These are phyloP conservation scores for Pseudonaja textilis DNA, from an alignment of 2,113 vertebrate species.

Conservation along the genomic window DNA sequence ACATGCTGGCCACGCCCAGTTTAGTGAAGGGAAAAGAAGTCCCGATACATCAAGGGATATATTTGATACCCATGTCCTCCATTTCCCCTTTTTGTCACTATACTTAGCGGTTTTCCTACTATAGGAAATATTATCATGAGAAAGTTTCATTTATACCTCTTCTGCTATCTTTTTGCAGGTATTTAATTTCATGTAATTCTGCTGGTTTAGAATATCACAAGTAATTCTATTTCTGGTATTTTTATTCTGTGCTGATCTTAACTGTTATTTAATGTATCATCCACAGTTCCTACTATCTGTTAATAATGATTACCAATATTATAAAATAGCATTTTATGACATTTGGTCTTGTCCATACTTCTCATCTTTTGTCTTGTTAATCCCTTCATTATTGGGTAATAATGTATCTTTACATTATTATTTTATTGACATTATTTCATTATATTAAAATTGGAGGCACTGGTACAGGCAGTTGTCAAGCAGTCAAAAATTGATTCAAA, in stretches of 20 bases:
- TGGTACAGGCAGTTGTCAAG: neutral
- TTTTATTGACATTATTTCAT: neutral
- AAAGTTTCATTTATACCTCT: neutral
- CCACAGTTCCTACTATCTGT: neutral
- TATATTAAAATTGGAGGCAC: neutral
- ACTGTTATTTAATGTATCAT: neutral
- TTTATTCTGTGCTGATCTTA: neutral
- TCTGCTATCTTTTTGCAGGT: neutral
- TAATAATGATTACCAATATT: neutral
- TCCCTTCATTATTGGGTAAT: neutral
- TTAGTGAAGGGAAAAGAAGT: too few species aligned
- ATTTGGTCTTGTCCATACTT: neutral
- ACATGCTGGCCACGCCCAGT: too few species aligned
- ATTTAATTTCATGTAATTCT: neutral
- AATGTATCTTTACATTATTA: neutral
- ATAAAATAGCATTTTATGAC: neutral
- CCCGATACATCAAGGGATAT: too few species aligned
- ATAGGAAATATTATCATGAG: neutral
- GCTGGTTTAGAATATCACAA: neutral
- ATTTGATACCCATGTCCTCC: neutral
- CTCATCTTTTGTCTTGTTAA: neutral
- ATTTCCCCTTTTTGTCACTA: neutral
- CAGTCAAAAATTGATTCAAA: neutral
- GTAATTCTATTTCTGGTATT: neutral
- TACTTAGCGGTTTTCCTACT: neutral